phyloP scores from a whole-genome alignment of 2,888 invertebrate genomes.

The Drosophila subquinaria region DNA sequence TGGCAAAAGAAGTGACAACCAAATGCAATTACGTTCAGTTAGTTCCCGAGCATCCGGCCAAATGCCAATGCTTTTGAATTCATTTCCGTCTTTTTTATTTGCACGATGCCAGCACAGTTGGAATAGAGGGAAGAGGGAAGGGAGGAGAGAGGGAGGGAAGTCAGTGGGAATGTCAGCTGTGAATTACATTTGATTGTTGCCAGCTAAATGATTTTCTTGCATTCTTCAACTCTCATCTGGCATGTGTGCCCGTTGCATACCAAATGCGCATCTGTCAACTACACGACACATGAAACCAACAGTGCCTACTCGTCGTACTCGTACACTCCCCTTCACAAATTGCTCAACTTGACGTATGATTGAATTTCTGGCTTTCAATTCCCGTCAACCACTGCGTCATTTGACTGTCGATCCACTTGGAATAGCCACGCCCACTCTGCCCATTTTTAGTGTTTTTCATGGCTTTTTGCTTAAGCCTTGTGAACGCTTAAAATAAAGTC shows the following conservation, averaged over 20 bases:
- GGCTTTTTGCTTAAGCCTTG: constrained; percentile 20
- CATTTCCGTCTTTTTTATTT: constrained; percentile 60
- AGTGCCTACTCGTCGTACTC: constrained; percentile 21
- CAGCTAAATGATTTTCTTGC: constrained; percentile 61
- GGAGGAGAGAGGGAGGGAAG: background rate
- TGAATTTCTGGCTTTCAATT: constrained; percentile 72
- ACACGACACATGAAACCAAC: constrained; percentile 39
- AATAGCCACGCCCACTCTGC: constrained; percentile 22
- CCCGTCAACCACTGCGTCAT: constrained; percentile 31
- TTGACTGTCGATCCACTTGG: constrained; percentile 4
- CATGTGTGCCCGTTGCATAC: constrained; percentile 36
- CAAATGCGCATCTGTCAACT: constrained; percentile 59
- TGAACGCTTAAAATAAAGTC: constrained; percentile 17
- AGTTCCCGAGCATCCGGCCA: background rate
- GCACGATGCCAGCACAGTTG: constrained; percentile 21
- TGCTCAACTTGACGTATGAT: constrained; percentile 70
- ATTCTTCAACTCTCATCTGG: constrained; percentile 17
- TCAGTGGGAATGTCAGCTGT: constrained; percentile 7
- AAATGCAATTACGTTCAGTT: constrained; percentile 67
- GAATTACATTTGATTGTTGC: constrained; percentile 75
- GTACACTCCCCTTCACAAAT: constrained; percentile 43
- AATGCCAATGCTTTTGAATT: constrained; percentile 32
- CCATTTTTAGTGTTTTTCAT: constrained; percentile 10
- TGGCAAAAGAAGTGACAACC: constrained; percentile 34
- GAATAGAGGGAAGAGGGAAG: background rate